Conservation (phyloP, 2,797 vertebrate species). For the Acrossocheilus wenchowensis region DNA sequence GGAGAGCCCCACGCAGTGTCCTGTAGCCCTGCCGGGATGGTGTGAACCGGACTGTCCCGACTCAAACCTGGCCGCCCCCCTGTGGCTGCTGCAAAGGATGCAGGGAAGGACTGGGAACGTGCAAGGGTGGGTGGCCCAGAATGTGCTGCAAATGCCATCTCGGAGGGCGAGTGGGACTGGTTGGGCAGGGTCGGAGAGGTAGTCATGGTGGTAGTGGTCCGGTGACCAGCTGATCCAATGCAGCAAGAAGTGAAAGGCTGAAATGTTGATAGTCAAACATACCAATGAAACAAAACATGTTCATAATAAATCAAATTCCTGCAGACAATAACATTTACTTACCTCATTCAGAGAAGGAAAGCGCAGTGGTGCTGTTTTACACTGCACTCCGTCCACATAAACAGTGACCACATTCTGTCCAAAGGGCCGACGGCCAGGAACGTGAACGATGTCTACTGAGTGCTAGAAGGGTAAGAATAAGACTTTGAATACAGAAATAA, state of each 20-base stretch:
- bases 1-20: conserved; percentile 95
- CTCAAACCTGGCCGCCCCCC: conserved; percentile 68
- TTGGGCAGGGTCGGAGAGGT: conserved; percentile 76
- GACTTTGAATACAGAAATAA: neutral
- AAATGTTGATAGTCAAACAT: neutral
- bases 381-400: conserved; percentile 86
- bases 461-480: conserved; percentile 77
- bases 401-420: conserved; percentile 91
- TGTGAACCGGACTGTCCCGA: conserved; percentile 82
- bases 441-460: conserved; percentile 87
- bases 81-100: conserved; percentile 72
- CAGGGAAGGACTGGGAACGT: conserved; percentile 94
- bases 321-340: conserved; percentile 20
- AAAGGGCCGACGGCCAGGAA: conserved; percentile 89
- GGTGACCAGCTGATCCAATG: conserved; percentile 94
- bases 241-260: conserved; percentile 98
- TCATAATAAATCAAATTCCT: neutral
- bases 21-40: conserved; percentile 89
- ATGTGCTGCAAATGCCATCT: conserved; percentile 77
- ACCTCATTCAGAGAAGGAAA: conserved; percentile 95
- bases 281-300: neutral
- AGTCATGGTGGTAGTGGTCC: conserved; percentile 87
- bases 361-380: conserved; percentile 85
- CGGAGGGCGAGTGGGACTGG: conserved; percentile 63
- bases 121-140: conserved; percentile 70